phyloP scores from a whole-genome alignment of 2,888 invertebrate genomes.

The Crossocerus cetratus region DNA sequence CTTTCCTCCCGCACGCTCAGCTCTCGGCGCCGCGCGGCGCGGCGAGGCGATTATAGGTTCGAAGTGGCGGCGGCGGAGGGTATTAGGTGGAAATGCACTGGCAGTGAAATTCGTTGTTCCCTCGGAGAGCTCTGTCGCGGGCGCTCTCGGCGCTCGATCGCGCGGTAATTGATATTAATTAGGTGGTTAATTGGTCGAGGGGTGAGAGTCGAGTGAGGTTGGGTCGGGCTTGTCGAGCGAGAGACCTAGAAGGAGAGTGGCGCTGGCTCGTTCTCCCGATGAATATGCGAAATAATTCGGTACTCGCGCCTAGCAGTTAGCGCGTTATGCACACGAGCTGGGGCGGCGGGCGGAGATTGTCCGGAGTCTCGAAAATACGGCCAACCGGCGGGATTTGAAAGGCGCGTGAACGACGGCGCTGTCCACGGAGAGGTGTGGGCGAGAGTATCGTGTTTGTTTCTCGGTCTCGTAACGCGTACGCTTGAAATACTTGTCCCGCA shows the following conservation, averaged over 20 bases:
- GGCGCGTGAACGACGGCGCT: neutral
- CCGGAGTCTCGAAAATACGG: neutral
- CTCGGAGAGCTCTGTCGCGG: too few species aligned
- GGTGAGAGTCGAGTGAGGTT: neutral
- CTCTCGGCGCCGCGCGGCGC: too few species aligned
- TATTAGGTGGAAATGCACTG: too few species aligned
- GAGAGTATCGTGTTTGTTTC: conserved; percentile 44
- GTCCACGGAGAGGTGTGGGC: neutral
- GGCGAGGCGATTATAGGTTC: too few species aligned
- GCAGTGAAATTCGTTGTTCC: too few species aligned
- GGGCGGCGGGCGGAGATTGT: neutral
- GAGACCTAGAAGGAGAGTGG: neutral
- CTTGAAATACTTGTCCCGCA: conserved; percentile 38
- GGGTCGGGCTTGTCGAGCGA: neutral
- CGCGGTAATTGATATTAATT: conserved; percentile 1
- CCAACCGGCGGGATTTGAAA: neutral
- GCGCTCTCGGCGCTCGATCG: neutral
- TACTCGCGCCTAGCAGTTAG: too few species aligned
- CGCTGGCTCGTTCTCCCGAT: neutral
- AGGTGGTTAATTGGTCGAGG: neutral
- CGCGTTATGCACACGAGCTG: neutral
- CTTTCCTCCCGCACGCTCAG: too few species aligned
- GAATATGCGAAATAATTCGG: too few species aligned
- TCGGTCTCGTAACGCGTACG: conserved; percentile 32
- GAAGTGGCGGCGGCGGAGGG: too few species aligned